Evolutionary conservation across 2,113 vertebrate species (phyloP).

Genomic region (Malaclemys terrapin): DNA sequence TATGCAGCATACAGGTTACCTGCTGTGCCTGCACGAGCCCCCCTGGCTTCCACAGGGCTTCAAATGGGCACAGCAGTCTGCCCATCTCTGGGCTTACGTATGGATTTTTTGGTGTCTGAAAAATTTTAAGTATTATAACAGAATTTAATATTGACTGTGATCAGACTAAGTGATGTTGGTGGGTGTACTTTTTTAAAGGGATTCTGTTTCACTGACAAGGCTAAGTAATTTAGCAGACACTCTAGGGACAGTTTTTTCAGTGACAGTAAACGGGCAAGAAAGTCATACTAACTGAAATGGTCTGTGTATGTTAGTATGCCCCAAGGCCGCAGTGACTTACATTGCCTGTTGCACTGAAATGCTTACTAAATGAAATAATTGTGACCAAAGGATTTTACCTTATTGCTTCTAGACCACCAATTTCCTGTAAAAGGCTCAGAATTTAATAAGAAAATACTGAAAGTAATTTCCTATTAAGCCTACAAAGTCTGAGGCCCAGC

Average conservation of each 20-base stretch:
- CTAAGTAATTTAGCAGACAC: background rate
- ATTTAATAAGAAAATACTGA: background rate
- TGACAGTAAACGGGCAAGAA: accelerated
- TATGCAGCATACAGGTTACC: accelerated
- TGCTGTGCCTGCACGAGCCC: accelerated
- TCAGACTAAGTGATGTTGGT: accelerated
- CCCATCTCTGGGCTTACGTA: too few relatives aligned
- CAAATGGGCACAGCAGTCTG: accelerated
- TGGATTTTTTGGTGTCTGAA: background rate
- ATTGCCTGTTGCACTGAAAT: background rate
- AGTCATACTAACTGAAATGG: background rate
- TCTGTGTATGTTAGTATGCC: background rate
- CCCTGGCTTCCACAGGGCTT: background rate
- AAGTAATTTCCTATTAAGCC: background rate
- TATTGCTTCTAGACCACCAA: background rate
- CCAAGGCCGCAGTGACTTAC: background rate
- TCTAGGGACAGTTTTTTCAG: background rate
- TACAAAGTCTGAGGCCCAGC: background rate
- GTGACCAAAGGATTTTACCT: background rate
- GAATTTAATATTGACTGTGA: accelerated
- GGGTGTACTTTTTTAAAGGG: background rate
- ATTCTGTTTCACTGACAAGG: background rate
- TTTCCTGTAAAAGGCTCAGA: background rate
- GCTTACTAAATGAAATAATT: background rate
- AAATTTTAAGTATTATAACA: background rate